Conservation (phyloP, 2,797 vertebrate genomes). For the Cheirogaleus major region DNA sequence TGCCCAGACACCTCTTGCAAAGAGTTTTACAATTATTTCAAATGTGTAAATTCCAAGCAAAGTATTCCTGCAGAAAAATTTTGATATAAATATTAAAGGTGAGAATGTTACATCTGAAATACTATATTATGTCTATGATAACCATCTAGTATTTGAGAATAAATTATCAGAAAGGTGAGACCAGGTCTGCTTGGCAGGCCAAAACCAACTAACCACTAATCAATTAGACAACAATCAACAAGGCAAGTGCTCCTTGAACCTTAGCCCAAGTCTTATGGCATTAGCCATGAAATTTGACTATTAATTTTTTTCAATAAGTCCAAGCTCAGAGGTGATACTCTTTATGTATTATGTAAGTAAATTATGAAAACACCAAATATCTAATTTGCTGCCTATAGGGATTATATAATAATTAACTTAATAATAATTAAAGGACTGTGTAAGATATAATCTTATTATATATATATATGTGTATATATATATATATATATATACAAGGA, state of each 20-base stretch:
- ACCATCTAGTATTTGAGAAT: not conserved
- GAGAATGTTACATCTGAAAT: not conserved
- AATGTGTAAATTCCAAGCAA: constrained; percentile 93
- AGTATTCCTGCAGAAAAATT: constrained; percentile 84
- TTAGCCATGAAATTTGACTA: not conserved
- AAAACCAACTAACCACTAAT: not conserved
- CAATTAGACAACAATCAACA: not conserved
- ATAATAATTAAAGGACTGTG: not conserved
- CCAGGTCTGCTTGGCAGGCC: not conserved
- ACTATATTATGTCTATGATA: not conserved
- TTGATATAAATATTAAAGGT: not conserved
- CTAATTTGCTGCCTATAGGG: not conserved
- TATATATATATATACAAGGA: not conserved
- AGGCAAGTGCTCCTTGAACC: not conserved
- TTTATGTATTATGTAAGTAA: not conserved
- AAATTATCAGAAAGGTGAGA: not conserved
- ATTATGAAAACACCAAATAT: not conserved
- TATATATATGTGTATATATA: not conserved
- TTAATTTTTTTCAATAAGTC: not conserved
- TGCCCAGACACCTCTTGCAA: constrained; percentile 91
- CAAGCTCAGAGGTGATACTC: not conserved
- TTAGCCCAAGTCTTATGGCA: not conserved
- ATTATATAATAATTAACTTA: not conserved
- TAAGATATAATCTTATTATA: not conserved
- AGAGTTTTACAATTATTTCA: constrained; percentile 91